Percentiles rank a stretch among this genome's conserved stretches.
These are phyloP conservation scores for Erythrolamprus reginae DNA, from an alignment of 2,113 vertebrate genomes.

Conservation along the genomic window DNA sequence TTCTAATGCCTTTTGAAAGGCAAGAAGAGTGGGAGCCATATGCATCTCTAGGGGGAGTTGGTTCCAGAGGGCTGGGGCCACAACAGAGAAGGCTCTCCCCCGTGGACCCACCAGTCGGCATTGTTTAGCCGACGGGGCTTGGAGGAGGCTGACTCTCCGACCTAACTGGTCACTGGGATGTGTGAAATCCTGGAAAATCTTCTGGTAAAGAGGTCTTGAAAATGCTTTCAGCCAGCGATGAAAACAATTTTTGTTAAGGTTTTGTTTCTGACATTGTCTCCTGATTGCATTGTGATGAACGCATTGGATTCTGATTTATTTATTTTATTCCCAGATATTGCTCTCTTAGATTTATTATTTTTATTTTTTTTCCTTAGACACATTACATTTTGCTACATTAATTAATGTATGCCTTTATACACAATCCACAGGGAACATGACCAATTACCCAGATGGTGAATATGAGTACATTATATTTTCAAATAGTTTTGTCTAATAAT, in stretches of 20 bases:
- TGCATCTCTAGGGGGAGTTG: too few relatives aligned
- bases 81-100: too few relatives aligned
- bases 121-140: too few relatives aligned
- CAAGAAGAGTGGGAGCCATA: too few relatives aligned
- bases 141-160: too few relatives aligned
- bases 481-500: neutral
- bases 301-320: neutral
- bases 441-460: neutral
- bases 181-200: neutral
- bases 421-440: neutral
- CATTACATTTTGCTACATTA: neutral
- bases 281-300: neutral
- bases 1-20: too few relatives aligned
- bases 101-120: too few relatives aligned
- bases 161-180: too few relatives aligned
- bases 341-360: neutral
- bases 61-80: too few relatives aligned
- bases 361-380: neutral
- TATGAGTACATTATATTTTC: neutral
- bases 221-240: neutral
- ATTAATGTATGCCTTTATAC: neutral
- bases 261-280: neutral
- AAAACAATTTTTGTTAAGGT: neutral
- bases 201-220: neutral
- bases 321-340: neutral